Evolutionary conservation across 2,888 invertebrate species (phyloP).

Genomic region (Hipparchia semele): DNA sequence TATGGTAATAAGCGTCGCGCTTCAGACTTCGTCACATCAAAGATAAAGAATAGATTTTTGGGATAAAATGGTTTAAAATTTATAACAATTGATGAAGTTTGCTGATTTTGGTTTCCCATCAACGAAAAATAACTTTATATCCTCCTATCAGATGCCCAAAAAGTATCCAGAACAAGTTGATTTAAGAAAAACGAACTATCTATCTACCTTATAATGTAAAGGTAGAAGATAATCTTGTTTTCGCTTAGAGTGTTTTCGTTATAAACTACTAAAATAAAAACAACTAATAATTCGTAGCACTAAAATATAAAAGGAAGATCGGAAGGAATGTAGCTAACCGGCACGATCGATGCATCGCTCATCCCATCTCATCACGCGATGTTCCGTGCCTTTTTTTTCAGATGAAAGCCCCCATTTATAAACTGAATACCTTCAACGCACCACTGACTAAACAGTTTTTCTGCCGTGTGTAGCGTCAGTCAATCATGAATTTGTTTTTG

Average conservation of each 20-base stretch:
- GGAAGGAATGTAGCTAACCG: constrained; percentile 42
- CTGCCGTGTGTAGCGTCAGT: constrained; percentile 52
- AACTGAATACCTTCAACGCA: constrained; percentile 75
- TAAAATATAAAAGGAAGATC: constrained; percentile 36
- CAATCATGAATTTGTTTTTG: constrained; percentile 34
- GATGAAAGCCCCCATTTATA: constrained; percentile 75
- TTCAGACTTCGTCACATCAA: no score
- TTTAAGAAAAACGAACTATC: no score
- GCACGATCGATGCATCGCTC: constrained; percentile 59
- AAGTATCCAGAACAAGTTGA: no score
- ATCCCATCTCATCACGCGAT: constrained; percentile 66
- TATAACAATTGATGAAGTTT: no score
- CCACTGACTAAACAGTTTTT: constrained; percentile 68
- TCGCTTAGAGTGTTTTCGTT: neutral
- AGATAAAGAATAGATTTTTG: no score
- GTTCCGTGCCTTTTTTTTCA: constrained; percentile 70
- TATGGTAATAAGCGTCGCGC: no score
- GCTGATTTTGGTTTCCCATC: no score
- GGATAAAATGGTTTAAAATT: no score
- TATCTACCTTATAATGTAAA: no score
- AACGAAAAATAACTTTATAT: no score
- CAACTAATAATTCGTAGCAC: constrained; percentile 26
- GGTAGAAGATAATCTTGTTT: neutral
- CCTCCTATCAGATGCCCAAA: no score
- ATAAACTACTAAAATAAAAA: neutral